Conservation (phyloP, 1,140 invertebrate species). For the Cherax quadricarinatus region DNA sequence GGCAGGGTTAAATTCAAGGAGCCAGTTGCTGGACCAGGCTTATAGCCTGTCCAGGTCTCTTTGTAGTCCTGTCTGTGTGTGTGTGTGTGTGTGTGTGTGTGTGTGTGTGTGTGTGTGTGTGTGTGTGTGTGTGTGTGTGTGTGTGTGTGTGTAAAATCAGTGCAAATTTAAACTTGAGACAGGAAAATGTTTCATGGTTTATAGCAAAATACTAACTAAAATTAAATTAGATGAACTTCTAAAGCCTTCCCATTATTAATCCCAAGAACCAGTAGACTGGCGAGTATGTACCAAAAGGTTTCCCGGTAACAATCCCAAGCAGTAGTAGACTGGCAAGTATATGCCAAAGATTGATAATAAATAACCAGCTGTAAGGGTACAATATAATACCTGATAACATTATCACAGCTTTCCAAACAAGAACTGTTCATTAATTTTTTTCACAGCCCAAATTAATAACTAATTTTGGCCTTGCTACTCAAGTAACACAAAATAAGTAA, state of each 20-base stretch:
- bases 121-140: too few relatives aligned
- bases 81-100: too few relatives aligned
- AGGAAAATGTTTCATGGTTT: not conserved
- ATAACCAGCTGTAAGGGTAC: not conserved
- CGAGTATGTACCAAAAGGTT: not conserved
- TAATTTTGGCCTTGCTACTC: not conserved
- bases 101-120: too few relatives aligned
- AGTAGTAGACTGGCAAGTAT: not conserved
- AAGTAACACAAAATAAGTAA: not conserved
- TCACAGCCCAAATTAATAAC: not conserved
- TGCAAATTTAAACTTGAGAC: not conserved
- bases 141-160: too few relatives aligned
- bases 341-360: not conserved
- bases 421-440: not conserved
- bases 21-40: too few relatives aligned
- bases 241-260: not conserved
- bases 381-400: not conserved
- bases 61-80: too few relatives aligned
- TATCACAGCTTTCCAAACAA: constrained; percentile 10
- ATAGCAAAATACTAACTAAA: not conserved
- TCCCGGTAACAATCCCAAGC: not conserved
- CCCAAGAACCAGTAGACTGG: not conserved
- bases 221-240: not conserved
- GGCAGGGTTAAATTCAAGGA: too few relatives aligned
- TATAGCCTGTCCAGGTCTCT: too few relatives aligned